These are phyloP conservation scores for Nymphicus hollandicus DNA, from an alignment of 2,113 vertebrate species.

Conservation along the genomic window DNA sequence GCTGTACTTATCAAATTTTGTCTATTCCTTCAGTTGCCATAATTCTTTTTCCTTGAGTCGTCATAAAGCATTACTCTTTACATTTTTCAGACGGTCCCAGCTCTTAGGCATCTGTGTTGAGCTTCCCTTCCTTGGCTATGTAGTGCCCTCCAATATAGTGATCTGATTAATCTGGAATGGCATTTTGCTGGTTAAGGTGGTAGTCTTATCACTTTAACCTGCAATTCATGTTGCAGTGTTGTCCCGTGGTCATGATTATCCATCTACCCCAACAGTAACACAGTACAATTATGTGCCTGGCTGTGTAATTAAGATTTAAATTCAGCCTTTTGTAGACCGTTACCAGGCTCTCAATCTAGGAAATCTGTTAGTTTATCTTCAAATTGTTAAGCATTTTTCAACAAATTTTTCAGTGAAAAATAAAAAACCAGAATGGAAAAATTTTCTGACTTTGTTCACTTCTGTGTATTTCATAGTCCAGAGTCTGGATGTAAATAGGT, in stretches of 20 bases:
- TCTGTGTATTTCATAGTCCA: background rate
- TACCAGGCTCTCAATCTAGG: background rate
- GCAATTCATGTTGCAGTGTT: background rate
- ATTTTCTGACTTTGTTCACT: background rate
- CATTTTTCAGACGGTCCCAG: background rate
- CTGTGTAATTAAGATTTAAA: conserved; percentile 4
- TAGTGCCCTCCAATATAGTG: background rate
- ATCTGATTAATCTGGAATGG: background rate
- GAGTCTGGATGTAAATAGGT: background rate
- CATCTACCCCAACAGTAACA: background rate
- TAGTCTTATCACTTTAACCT: background rate
- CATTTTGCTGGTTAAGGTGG: background rate
- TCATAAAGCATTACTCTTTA: background rate
- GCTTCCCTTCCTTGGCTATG: background rate
- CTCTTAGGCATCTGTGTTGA: background rate
- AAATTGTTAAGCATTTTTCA: background rate
- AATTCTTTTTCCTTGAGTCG: background rate
- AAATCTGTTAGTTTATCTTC: background rate
- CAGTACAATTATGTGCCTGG: background rate
- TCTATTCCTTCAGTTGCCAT: background rate
- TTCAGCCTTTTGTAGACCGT: background rate
- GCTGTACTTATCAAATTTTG: background rate
- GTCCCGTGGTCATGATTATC: background rate
- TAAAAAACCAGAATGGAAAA: background rate
- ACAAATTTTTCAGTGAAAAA: background rate